Evolutionary conservation across 2,113 vertebrate genomes (phyloP).

Genomic region (Piaya cayana): DNA sequence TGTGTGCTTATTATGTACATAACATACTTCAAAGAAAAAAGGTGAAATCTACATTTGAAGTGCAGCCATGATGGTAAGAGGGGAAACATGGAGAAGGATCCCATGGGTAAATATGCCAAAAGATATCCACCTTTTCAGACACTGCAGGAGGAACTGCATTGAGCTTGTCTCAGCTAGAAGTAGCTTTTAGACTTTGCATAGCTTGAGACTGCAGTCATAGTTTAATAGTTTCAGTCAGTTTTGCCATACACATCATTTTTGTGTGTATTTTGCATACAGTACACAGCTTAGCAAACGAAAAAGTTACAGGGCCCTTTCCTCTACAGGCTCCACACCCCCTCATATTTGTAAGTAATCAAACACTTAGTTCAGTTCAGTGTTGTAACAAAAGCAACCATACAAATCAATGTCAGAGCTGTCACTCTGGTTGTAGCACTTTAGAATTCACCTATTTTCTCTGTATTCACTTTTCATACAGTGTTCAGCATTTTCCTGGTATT

Average conservation of each 20-base stretch:
- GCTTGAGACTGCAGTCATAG: conserved; percentile 42
- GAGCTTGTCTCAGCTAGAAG: conserved; percentile 70
- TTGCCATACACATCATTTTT: not conserved
- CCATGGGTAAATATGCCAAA: conserved; percentile 10
- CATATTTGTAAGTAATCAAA: not conserved
- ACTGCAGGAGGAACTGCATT: conserved; percentile 29
- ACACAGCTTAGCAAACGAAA: not conserved
- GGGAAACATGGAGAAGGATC: conserved; percentile 55
- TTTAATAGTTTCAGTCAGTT: conserved; percentile 44
- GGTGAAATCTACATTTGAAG: conserved; percentile 61
- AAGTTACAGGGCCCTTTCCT: not conserved
- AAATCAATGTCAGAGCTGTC: not conserved
- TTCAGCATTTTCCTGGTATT: not conserved
- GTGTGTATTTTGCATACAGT: not conserved
- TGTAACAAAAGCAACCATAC: not conserved
- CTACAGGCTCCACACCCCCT: not conserved
- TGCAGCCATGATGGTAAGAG: conserved; percentile 58
- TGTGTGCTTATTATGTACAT: conserved; percentile 55
- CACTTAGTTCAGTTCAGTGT: not conserved
- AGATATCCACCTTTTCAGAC: conserved; percentile 53
- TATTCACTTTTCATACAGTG: not conserved
- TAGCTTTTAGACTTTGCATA: conserved; percentile 53
- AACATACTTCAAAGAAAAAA: conserved; percentile 62
- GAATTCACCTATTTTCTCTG: not conserved
- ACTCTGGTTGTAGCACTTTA: not conserved